Percentiles rank a stretch among this genome's conserved stretches.
phyloP scores from a whole-genome alignment of 2,113 vertebrate genomes.

The Archocentrus centrarchus region DNA sequence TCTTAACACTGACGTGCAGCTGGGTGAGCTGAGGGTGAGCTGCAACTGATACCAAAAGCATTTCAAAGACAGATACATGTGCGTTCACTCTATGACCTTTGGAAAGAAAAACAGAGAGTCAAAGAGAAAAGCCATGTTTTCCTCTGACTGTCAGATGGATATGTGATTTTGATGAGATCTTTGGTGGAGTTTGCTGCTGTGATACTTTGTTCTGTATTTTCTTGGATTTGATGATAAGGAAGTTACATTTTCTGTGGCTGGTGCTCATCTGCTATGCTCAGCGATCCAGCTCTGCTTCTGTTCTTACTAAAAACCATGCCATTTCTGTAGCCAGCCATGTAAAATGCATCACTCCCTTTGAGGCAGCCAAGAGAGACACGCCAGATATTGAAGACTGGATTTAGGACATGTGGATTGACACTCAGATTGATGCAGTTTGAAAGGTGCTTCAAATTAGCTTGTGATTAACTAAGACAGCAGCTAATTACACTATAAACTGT shows the following conservation, averaged over 20 bases:
- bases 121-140: slow-evolving; percentile 13
- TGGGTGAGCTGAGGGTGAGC: slow-evolving; percentile 29
- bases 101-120: slow-evolving; percentile 9
- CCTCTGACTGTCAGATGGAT: slow-evolving; percentile 41
- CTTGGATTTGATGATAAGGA: neutral
- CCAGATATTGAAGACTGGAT: slow-evolving; percentile 14
- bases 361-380: neutral
- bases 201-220: neutral
- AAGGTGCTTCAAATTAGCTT: slow-evolving; percentile 17
- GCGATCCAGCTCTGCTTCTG: neutral
- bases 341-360: neutral
- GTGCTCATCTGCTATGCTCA: neutral
- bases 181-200: slow-evolving; percentile 6
- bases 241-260: neutral
- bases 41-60: slow-evolving; percentile 31
- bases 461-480: slow-evolving; percentile 30
- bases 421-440: slow-evolving; percentile 24
- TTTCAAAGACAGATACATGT: slow-evolving; percentile 23
- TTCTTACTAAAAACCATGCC: neutral
- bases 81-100: slow-evolving; percentile 42
- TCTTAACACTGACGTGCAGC: slow-evolving; percentile 3
- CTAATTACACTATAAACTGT: slow-evolving; percentile 43
- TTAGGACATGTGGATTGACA: slow-evolving; percentile 28
- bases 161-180: slow-evolving; percentile 38
- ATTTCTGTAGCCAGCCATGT: slow-evolving; percentile 4